phyloP scores from a whole-genome alignment of 1,140 invertebrate genomes.

The Heliconius hermathena region DNA sequence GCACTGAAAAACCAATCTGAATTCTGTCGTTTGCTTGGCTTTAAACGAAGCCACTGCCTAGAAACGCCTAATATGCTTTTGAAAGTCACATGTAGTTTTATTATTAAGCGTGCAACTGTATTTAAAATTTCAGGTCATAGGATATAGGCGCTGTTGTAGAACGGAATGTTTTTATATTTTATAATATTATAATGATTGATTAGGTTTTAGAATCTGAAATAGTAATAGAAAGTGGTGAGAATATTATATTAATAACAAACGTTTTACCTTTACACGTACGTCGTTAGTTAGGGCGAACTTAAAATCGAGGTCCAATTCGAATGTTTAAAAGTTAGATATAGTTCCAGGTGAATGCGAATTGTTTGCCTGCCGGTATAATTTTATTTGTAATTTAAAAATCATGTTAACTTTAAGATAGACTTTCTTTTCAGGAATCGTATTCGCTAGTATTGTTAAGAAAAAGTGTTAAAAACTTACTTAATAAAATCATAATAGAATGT shows the following conservation, averaged over 20 bases:
- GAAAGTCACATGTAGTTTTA: neutral
- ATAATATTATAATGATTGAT: conserved; percentile 1
- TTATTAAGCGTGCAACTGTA: neutral
- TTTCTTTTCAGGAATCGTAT: conserved; percentile 76
- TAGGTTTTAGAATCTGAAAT: conserved; percentile 26
- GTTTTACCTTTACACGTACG: conserved; percentile 50
- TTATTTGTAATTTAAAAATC: conserved; percentile 74
- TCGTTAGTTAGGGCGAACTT: conserved; percentile 74
- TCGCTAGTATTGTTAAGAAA: conserved; percentile 78
- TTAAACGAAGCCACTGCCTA: neutral
- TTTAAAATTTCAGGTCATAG: conserved; percentile 5
- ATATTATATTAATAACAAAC: conserved; percentile 30
- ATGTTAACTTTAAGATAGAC: conserved; percentile 77
- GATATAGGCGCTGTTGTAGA: conserved; percentile 12
- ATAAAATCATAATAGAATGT: conserved; percentile 69
- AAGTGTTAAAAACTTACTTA: conserved; percentile 75
- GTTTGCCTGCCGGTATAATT: conserved; percentile 64
- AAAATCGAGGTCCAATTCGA: conserved; percentile 79
- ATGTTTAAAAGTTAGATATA: conserved; percentile 70
- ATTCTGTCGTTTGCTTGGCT: neutral
- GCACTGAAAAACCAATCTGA: neutral
- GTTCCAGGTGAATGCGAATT: conserved; percentile 59
- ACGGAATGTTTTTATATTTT: conserved; percentile 27
- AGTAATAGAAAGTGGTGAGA: conserved; percentile 31
- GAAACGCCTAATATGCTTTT: neutral